These are phyloP conservation scores for Sebastiscus tertius DNA, from an alignment of 2,797 vertebrate genomes.

Conservation along the genomic window DNA sequence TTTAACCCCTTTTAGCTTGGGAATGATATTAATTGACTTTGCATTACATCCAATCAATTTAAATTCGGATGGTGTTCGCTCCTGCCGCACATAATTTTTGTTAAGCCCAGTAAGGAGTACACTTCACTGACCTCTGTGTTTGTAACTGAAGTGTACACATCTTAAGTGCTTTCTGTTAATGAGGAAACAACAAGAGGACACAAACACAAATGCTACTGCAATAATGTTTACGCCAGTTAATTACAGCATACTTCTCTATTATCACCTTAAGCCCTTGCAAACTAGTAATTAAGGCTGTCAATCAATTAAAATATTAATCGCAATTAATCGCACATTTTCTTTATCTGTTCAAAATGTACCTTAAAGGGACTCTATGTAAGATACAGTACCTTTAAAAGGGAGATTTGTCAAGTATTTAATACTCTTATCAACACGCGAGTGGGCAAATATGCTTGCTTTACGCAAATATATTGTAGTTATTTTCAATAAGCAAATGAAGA, in stretches of 20 bases:
- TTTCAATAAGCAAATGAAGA: too few species aligned
- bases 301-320: too few species aligned
- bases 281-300: background rate
- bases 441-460: too few species aligned
- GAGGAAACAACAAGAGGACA: background rate
- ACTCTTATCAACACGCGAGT: too few species aligned
- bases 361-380: too few species aligned
- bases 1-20: background rate
- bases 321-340: too few species aligned
- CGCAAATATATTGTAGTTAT: too few species aligned
- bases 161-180: background rate
- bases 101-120: background rate
- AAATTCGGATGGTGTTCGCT: conserved; percentile 1
- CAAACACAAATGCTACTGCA: background rate
- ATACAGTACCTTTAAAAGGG: too few species aligned
- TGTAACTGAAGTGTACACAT: background rate
- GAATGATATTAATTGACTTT: conserved; percentile 6
- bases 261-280: background rate
- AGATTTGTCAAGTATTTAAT: too few species aligned
- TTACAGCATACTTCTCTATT: background rate
- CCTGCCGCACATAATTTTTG: background rate
- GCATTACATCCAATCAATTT: background rate
- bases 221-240: background rate
- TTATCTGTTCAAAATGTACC: too few species aligned
- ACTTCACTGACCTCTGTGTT: conserved; percentile 1